Base-by-base conservation (phyloP, 2,113 vertebrate genomes). In the Varanus komodoensis region DNA sequence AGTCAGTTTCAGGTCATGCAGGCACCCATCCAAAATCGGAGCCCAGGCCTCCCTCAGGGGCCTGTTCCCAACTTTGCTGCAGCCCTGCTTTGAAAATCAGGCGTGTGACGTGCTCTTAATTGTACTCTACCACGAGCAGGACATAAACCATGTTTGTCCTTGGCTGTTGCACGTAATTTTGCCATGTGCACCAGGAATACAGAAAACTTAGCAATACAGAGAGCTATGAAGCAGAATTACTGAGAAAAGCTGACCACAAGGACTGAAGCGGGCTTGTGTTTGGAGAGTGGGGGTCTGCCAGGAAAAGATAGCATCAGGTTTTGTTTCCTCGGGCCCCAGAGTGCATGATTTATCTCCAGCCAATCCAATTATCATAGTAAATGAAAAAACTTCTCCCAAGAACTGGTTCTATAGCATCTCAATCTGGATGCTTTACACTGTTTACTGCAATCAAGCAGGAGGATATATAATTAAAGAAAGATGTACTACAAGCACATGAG, bases 271-370 rank as follows among this genome's bases (percentile, higher is more conserved):
- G 86, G 15, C 21, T 7, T 7, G 19, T 74, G 84, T 8, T 8
- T 19, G 73, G 38, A 32, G 8, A 8, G n/a, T 9, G 11, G 11
- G 2, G 52, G 69, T 93, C 57, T 81, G 90, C 81, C 88, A 88
- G 93, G 81, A 88, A 73, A 88, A 91, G 91, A 95, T 90, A 94
- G 29, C 89, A 96, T 89, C 91, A 83, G 38, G 73, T 91, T 88
- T 94, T 93, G 93, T 89, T 91, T 92, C 67, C 50, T 88, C 89
- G 85, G 78, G 90, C 94, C 94, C 93, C 7, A 2, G 86, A 91
- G 81, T 48, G 85, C 81, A 64, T 92, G 93, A 93, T 90, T 96
- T 92, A 95, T 95, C 91, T 92, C 83, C 91, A 71, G 90, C 87
- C 94, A 93, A 91, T 64, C 29, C 79, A 93, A 90, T 93, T 93